Evolutionary conservation across 2,888 invertebrate species (phyloP), one percentile per base, ranked within the genome.

Genomic region (Cremastobaeus sp.): DNA sequence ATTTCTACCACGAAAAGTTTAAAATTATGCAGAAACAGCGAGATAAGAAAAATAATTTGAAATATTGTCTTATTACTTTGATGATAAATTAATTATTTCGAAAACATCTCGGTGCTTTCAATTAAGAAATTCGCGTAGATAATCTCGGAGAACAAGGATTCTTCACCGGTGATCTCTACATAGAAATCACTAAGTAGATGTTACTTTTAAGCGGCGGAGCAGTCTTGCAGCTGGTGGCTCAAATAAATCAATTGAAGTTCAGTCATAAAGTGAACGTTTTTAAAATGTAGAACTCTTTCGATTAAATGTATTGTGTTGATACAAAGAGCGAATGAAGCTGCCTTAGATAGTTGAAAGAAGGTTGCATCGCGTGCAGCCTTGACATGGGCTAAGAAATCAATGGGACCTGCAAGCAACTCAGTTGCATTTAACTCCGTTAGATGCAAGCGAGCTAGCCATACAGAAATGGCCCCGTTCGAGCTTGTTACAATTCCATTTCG

Each of bases 351-450:
- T 72, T 47, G 69, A 69, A 73, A 70, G 66, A 70, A 57, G 64
- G 69, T 64, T 75, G 66, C 79, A 84, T 87, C 86, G 86, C 86
- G 87, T 84, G 86, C 86, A 86, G 86, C 87, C 87, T 87, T 87
- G 87, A 87, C 87, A 87, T 85, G 87, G 85, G 83, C 84, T 80
- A 84, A 83, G 85, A 87, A 87, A 87, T 87, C 87, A 87, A 87
- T 87, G 87, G 86, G 86, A 87, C 86, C 86, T 86, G 86, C 85
- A 85, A 83, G 83, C 45, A 55, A 64, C 48, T 69, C 66, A 68
- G 48, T 68, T 68, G 57, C 57, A 68, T 68, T 66, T 66, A 76
- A 72, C 32, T 72, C 65, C 50, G 65, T 70, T 57, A 65, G 54
- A 62, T 45, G 54, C 57, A 70, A 34, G 59, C 57, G 66, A 34